These are phyloP conservation scores for Pachyseris speciosa DNA, from an alignment of 64 coral and sea anemone species.

Conservation along the genomic window DNA sequence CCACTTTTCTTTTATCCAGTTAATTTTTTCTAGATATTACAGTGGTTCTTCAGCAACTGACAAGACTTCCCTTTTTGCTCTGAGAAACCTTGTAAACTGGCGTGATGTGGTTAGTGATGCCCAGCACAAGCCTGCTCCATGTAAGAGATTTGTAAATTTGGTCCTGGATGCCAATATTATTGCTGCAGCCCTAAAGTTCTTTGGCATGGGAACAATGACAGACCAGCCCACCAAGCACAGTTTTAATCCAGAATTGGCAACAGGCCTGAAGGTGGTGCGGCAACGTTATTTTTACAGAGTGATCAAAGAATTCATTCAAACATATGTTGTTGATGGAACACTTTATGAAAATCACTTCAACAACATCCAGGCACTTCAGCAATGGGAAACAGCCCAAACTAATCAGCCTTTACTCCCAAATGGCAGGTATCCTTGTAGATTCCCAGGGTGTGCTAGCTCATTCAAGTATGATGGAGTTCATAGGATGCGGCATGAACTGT, in stretches of 20 bases:
- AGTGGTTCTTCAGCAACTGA: slow-evolving; percentile 19
- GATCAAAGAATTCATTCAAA: slow-evolving; percentile 26
- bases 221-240: slow-evolving; percentile 30
- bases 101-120: background rate
- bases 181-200: slow-evolving; percentile 15
- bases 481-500: background rate
- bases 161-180: slow-evolving; percentile 21
- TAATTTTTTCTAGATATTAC: too few relatives aligned
- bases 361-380: slow-evolving; percentile 16
- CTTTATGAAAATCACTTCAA: slow-evolving; percentile 45
- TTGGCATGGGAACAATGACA: background rate
- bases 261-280: background rate
- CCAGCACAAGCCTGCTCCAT: background rate
- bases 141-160: background rate
- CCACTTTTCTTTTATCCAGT: background rate
- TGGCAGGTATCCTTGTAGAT: slow-evolving; percentile 60
- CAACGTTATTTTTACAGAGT: background rate
- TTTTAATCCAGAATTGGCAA: background rate
- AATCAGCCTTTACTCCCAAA: slow-evolving; percentile 20
- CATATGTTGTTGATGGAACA: slow-evolving; percentile 30
- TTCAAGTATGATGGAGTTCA: slow-evolving; percentile 52
- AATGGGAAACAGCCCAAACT: slow-evolving; percentile 2
- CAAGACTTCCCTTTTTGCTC: slow-evolving; percentile 10
- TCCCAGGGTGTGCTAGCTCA: slow-evolving; percentile 41
- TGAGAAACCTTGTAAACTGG: too few relatives aligned